Conservation (phyloP, 2,888 invertebrate species). For the Caenorhabditis sp. region DNA sequence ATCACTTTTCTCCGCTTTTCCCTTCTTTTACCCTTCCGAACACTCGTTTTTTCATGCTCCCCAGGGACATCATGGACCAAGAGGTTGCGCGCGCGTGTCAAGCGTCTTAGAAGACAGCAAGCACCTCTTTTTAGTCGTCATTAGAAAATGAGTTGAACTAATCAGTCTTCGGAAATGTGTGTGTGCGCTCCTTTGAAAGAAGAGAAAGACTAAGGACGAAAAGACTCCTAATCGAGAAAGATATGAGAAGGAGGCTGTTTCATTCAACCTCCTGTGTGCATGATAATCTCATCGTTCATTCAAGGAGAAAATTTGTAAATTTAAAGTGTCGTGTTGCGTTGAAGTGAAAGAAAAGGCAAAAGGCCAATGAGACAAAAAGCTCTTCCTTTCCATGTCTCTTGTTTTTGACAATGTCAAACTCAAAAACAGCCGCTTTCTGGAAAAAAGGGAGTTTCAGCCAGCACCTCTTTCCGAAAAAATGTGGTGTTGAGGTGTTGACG, state of each 20-base stretch:
- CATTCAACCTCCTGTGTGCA: constrained; percentile 1
- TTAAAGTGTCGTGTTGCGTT: constrained; percentile 15
- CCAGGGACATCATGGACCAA: constrained; percentile 34
- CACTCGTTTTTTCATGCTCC: constrained; percentile 41
- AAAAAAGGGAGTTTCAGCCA: no score
- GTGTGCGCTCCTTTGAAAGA: constrained; percentile 2
- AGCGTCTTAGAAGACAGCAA: constrained; percentile 31
- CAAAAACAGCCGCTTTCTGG: no score
- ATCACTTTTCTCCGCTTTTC: constrained; percentile 21
- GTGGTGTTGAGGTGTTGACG: no score
- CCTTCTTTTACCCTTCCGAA: constrained; percentile 13
- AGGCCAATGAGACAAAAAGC: no score
- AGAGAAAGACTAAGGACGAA: constrained; percentile 3
- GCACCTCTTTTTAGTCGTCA: constrained; percentile 35
- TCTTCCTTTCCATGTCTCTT: no score
- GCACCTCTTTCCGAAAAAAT: no score
- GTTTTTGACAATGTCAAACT: no score
- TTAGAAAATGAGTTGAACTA: constrained; percentile 51
- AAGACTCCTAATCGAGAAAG: background rate
- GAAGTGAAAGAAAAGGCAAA: background rate
- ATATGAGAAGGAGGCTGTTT: background rate
- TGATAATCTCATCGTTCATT: constrained; percentile 15
- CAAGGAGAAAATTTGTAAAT: constrained; percentile 30
- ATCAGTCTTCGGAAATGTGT: constrained; percentile 32
- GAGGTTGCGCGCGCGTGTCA: constrained; percentile 41